Evolutionary conservation across 53 echinoderm and acorn worm species (phyloP).

Genomic region (Luidia sarsii): DNA sequence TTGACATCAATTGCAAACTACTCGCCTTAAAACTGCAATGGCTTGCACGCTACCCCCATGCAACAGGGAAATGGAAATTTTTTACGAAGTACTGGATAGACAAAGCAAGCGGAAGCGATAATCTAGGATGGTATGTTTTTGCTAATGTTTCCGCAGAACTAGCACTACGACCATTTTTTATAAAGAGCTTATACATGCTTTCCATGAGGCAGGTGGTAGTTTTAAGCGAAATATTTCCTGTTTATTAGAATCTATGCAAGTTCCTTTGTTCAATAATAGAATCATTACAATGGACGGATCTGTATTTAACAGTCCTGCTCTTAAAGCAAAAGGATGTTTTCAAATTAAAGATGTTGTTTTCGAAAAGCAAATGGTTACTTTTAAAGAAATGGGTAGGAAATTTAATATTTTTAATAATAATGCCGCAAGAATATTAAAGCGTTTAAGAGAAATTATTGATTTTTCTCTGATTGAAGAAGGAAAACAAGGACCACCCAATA

Average conservation of each 20-base stretch:
- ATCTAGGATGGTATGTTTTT: constrained; percentile 23
- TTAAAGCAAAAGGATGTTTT: neutral
- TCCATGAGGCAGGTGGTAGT: neutral
- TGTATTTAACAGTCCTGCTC: neutral
- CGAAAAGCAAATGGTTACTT: neutral
- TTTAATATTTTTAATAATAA: neutral
- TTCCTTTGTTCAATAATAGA: neutral
- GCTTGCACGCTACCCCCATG: neutral
- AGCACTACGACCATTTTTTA: constrained; percentile 11
- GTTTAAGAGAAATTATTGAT: too few relatives aligned
- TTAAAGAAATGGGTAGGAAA: neutral
- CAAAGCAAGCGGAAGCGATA: neutral
- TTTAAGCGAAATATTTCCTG: neutral
- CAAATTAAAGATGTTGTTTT: neutral
- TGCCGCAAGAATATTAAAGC: too few relatives aligned
- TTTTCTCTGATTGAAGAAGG: neutral
- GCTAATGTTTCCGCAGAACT: neutral
- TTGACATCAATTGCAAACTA: neutral
- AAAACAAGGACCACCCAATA: neutral
- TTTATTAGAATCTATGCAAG: neutral
- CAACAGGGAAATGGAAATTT: neutral
- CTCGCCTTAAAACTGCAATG: neutral
- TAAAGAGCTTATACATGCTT: neutral
- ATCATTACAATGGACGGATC: neutral
- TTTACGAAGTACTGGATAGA: constrained; percentile 9